A percentile compares a stretch with the other conserved stretches of the same genome.
Conservation (phyloP, 2,797 vertebrate species). For the Spinus pinus region DNA sequence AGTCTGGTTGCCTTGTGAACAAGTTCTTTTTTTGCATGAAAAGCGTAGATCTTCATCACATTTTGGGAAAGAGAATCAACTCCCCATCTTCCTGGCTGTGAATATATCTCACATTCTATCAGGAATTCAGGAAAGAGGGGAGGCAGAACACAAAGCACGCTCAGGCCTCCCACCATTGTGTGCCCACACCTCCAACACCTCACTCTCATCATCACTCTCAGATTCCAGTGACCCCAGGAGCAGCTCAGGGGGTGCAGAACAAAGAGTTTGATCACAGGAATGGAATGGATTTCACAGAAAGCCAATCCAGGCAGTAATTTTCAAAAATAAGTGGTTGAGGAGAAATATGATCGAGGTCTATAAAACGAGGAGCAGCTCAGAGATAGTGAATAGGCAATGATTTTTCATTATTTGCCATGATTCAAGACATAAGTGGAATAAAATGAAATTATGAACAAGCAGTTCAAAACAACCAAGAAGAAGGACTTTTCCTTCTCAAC, state of each 20-base stretch:
- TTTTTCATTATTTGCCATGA: conserved; percentile 64
- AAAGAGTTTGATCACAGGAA: not conserved
- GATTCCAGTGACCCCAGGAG: not conserved
- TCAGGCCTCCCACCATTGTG: not conserved
- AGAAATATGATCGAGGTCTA: conserved; percentile 38
- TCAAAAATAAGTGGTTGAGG: conserved; percentile 3
- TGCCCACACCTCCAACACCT: not conserved
- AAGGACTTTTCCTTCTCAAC: conserved; percentile 42
- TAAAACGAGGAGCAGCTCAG: not conserved
- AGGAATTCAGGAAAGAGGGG: not conserved
- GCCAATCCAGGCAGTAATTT: not conserved
- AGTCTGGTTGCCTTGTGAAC: not conserved
- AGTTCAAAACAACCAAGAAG: conserved; percentile 54
- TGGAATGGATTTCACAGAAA: not conserved
- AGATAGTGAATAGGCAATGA: conserved; percentile 62
- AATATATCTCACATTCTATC: not conserved
- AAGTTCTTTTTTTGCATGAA: not conserved
- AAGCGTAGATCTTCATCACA: not conserved
- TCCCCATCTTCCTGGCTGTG: not conserved
- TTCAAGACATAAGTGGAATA: conserved; percentile 51
- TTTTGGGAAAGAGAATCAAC: not conserved
- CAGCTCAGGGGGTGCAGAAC: not conserved
- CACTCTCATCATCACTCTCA: not conserved
- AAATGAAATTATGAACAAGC: conserved; percentile 60
- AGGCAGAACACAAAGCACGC: not conserved